phyloP scores from a whole-genome alignment of 2,113 vertebrate species.

The Oceanites oceanicus region DNA sequence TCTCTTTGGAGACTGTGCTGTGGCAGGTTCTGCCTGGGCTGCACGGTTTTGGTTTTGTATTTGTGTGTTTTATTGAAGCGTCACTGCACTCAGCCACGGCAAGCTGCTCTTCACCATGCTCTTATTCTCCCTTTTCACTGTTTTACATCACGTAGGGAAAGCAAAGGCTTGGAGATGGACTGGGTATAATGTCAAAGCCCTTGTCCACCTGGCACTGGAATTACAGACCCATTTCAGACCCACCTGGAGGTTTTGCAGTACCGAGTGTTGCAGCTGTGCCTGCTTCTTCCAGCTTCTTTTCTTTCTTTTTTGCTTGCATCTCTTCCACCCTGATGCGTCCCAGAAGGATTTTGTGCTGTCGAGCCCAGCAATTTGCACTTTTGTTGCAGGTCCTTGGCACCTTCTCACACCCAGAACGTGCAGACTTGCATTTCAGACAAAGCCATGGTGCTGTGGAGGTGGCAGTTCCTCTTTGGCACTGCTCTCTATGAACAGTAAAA shows the following conservation, averaged over 20 bases:
- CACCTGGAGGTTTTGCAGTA: not conserved
- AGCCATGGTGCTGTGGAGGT: fast-evolving
- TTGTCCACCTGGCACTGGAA: not conserved
- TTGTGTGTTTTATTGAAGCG: not conserved
- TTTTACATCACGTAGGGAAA: fast-evolving
- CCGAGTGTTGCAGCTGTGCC: not conserved
- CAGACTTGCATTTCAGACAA: not conserved
- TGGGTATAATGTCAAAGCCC: not conserved
- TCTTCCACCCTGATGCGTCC: not conserved
- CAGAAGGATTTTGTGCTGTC: not conserved
- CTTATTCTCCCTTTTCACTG: not conserved
- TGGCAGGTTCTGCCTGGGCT: not conserved
- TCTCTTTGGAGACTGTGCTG: not conserved
- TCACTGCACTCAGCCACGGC: not conserved
- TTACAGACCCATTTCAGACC: not conserved
- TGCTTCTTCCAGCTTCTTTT: not conserved
- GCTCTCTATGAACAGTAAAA: not conserved
- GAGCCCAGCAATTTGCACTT: not conserved
- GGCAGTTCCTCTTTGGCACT: not conserved
- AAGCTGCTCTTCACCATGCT: not conserved
- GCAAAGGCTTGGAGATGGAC: not conserved
- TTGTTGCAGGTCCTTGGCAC: not conserved
- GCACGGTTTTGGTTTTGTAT: not conserved
- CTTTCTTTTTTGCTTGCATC: too few species aligned
- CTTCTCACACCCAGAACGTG: fast-evolving